Conservation (phyloP, 2,797 vertebrate species). For the Morus bassanus region DNA sequence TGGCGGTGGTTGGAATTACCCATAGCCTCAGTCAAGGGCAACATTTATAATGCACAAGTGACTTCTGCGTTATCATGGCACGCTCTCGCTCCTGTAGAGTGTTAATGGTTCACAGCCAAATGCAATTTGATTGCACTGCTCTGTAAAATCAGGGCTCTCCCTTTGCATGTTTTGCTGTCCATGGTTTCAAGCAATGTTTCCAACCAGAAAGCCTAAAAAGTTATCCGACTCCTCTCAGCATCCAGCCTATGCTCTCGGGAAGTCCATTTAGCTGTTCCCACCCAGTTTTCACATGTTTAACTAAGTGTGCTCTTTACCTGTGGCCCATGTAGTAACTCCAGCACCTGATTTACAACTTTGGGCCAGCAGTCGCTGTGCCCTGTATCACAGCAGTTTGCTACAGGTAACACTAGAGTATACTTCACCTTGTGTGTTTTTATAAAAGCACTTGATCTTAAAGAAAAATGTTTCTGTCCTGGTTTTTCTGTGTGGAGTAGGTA, state of each 20-base stretch:
- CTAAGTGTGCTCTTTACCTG: not conserved
- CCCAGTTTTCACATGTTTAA: not conserved
- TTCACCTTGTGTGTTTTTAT: not conserved
- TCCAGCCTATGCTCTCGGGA: not conserved
- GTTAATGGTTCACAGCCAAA: not conserved
- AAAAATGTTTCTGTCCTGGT: not conserved
- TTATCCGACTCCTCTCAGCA: not conserved
- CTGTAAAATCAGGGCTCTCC: not conserved
- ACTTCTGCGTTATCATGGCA: not conserved
- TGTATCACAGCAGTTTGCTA: not conserved
- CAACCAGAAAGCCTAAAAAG: not conserved
- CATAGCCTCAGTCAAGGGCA: not conserved
- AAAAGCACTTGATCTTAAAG: not conserved
- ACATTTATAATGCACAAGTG: not conserved
- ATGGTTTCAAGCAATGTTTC: not conserved
- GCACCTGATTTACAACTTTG: not conserved
- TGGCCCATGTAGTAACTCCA: not conserved
- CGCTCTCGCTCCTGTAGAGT: not conserved
- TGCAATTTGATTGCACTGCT: not conserved
- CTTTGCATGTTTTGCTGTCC: not conserved
- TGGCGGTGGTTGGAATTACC: not conserved
- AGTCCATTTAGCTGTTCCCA: fast-evolving
- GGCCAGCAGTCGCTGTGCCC: fast-evolving
- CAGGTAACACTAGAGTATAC: not conserved
- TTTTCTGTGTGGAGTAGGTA: not conserved